phyloP scores from a whole-genome alignment of 2,888 invertebrate species.

The Polylopha cassiicola region DNA sequence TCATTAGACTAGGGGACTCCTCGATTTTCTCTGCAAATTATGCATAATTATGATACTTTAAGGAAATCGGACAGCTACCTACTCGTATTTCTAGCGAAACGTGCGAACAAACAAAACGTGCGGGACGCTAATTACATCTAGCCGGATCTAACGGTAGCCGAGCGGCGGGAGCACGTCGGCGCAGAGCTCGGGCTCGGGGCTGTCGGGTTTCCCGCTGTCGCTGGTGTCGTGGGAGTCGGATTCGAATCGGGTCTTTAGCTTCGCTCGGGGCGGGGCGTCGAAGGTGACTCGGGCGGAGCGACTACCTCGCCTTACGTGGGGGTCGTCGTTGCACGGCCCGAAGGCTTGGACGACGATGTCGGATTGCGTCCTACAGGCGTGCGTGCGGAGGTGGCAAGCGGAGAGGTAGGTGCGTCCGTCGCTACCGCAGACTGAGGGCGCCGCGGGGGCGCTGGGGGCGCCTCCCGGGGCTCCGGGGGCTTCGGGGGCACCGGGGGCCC shows the following conservation, averaged over 20 bases:
- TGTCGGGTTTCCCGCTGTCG: slow-evolving; percentile 69
- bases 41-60: too few species aligned
- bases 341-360: slow-evolving; percentile 86
- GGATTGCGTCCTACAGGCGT: slow-evolving; percentile 87
- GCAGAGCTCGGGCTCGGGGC: slow-evolving; percentile 65
- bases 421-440: slow-evolving; percentile 80
- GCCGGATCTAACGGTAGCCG: slow-evolving; percentile 62
- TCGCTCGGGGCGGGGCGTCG: slow-evolving; percentile 7
- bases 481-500: slow-evolving; percentile 68
- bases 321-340: slow-evolving; percentile 83
- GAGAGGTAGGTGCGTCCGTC: slow-evolving; percentile 88
- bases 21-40: slow-evolving; percentile 59
- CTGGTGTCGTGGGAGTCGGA: slow-evolving; percentile 63
- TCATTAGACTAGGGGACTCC: slow-evolving; percentile 33
- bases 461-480: slow-evolving; percentile 81
- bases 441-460: slow-evolving; percentile 75
- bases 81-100: slow-evolving; percentile 27
- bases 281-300: slow-evolving; percentile 42
- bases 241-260: slow-evolving; percentile 5
- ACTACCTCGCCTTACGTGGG: slow-evolving; percentile 69
- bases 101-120: slow-evolving; percentile 30
- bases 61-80: too few species aligned
- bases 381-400: slow-evolving; percentile 86
- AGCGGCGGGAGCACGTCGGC: slow-evolving; percentile 65
- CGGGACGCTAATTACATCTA: slow-evolving; percentile 34